These are phyloP conservation scores for Orcinus orca DNA, from an alignment of 2,113 vertebrate genomes.

Conservation along the genomic window DNA sequence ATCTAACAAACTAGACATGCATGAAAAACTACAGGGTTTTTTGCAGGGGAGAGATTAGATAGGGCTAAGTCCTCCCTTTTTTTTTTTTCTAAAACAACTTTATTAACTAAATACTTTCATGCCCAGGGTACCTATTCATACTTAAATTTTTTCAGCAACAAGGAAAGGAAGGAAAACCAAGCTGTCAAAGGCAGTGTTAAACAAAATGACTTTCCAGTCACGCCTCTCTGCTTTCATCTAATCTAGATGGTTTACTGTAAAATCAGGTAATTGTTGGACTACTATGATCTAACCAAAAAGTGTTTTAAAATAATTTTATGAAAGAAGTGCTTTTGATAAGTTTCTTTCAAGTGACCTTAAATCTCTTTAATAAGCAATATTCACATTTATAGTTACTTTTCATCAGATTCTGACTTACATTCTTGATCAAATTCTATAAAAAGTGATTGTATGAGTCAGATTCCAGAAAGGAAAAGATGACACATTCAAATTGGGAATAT, in stretches of 20 bases:
- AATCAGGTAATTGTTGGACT: neutral
- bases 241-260: neutral
- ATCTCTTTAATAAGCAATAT: constrained; percentile 3
- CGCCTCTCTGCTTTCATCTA: neutral
- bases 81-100: neutral
- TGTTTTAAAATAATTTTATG: constrained; percentile 4
- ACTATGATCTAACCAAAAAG: neutral
- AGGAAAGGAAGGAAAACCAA: neutral
- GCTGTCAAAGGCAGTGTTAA: neutral
- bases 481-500: neutral
- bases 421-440: neutral
- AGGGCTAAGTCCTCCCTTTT: neutral
- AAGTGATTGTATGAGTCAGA: neutral
- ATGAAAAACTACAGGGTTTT: neutral
- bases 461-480: neutral
- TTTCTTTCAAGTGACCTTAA: neutral
- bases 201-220: constrained; percentile 12
- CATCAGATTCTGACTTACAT: neutral
- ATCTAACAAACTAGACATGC: neutral
- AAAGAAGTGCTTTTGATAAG: neutral
- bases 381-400: neutral
- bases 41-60: neutral
- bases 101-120: neutral
- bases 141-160: neutral
- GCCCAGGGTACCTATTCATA: neutral